phyloP scores from a whole-genome alignment of 1,140 invertebrate species.

The Micrasema longulum region DNA sequence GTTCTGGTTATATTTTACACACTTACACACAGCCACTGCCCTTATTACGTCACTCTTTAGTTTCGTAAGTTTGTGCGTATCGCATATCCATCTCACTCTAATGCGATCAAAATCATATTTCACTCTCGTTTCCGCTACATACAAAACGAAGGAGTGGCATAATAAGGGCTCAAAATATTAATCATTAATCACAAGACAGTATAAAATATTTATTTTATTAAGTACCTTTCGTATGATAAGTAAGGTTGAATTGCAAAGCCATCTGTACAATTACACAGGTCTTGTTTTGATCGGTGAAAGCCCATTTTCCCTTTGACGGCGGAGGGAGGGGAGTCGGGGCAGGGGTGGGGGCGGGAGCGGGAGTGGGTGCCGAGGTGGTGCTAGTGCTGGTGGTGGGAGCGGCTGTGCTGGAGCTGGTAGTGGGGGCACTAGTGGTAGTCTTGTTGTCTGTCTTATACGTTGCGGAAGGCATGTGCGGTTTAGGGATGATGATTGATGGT shows the following conservation, averaged over 20 bases:
- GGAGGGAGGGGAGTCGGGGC: slow-evolving; percentile 60
- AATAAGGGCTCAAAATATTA: no score
- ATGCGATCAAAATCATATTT: no score
- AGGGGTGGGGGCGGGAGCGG: slow-evolving; percentile 57
- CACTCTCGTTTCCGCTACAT: no score
- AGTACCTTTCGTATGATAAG: slow-evolving; percentile 64
- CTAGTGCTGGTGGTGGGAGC: slow-evolving; percentile 53
- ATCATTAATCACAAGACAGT: no score
- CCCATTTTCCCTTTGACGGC: slow-evolving; percentile 69
- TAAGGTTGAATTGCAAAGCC: slow-evolving; percentile 73
- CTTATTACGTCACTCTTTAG: no score
- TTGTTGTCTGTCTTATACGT: not conserved
- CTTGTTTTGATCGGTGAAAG: slow-evolving; percentile 60
- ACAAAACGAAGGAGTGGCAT: no score
- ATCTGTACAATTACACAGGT: slow-evolving; percentile 73
- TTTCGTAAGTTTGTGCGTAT: no score
- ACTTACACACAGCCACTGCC: no score
- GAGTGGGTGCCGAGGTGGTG: slow-evolving; percentile 56
- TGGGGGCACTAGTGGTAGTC: slow-evolving; percentile 36
- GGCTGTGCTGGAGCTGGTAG: slow-evolving; percentile 49
- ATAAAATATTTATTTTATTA: not conserved
- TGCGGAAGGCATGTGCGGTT: no score
- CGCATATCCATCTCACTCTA: no score
- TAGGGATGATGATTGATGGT: no score
- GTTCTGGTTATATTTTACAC: no score